A percentile compares a stretch with the other conserved stretches of the same genome.
These are phyloP conservation scores for Apodemia zela DNA, from an alignment of 2,888 invertebrate species.

Conservation along the genomic window DNA sequence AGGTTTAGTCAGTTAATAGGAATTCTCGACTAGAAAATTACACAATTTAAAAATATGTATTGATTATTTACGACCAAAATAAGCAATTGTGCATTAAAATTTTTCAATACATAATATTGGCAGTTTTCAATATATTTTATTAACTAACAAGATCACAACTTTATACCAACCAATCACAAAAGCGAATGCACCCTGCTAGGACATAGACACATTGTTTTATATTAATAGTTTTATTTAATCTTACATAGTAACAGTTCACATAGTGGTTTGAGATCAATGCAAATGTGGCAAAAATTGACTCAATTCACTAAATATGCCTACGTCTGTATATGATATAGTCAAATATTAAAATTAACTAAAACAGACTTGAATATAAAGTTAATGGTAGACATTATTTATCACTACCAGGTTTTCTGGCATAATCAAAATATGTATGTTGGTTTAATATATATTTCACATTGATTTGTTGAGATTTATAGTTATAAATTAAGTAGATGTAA, in stretches of 20 bases:
- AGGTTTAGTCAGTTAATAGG: neutral
- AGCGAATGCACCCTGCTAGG: constrained; percentile 39
- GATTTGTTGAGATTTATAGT: too few relatives aligned
- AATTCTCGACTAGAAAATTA: constrained; percentile 14
- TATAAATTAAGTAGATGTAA: too few relatives aligned
- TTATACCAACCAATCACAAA: constrained; percentile 28
- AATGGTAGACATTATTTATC: too few relatives aligned
- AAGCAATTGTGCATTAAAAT: constrained; percentile 20
- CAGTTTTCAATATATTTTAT: constrained; percentile 30
- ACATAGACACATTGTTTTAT: constrained; percentile 17
- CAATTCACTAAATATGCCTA: constrained; percentile 61
- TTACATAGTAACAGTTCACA: constrained; percentile 51
- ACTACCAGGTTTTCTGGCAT: too few relatives aligned
- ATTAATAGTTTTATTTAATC: constrained; percentile 20
- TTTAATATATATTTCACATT: too few relatives aligned
- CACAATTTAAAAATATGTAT: constrained; percentile 4
- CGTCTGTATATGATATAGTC: constrained; percentile 25
- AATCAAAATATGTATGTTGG: too few relatives aligned
- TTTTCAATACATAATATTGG: constrained; percentile 28
- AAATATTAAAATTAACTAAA: neutral
- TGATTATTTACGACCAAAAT: neutral
- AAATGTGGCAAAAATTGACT: constrained; percentile 64
- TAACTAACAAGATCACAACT: constrained; percentile 31
- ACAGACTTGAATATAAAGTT: neutral
- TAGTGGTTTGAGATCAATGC: constrained; percentile 71